Percentiles rank a stretch among this genome's conserved stretches.
These are phyloP conservation scores for Chlamydotis undulata DNA, from an alignment of 2,113 vertebrate genomes.

Conservation along the genomic window DNA sequence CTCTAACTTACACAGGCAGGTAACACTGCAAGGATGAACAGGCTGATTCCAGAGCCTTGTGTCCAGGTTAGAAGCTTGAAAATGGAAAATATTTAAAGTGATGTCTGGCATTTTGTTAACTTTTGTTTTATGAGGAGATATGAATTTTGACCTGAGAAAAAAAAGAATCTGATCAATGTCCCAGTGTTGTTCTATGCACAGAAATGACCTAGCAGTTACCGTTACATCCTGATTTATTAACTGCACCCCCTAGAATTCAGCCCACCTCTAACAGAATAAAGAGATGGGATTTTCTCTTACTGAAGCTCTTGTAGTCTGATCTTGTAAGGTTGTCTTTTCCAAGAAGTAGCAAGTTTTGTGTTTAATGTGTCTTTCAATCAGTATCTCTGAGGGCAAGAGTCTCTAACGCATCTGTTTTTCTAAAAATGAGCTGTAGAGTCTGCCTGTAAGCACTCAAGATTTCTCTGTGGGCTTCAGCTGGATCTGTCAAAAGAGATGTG, in stretches of 20 bases:
- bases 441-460: background rate
- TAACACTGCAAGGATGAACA: background rate
- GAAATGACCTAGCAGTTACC: background rate
- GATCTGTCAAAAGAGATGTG: background rate
- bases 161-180: background rate
- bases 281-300: background rate
- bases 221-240: background rate
- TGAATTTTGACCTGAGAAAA: background rate
- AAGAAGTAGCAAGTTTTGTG: background rate
- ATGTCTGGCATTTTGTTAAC: background rate
- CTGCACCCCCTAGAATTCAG: background rate
- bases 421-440: background rate
- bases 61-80: background rate
- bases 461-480: background rate
- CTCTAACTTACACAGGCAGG: background rate
- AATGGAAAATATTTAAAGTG: background rate
- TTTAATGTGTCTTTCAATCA: background rate
- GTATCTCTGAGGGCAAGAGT: background rate
- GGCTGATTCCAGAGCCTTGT: background rate
- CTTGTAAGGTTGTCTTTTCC: background rate
- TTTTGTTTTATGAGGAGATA: background rate
- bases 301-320: background rate
- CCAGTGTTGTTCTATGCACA: background rate
- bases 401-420: background rate
- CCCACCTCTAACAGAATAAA: background rate